Conservation (phyloP, 1,140 invertebrate genomes). For the Sipha flava region DNA sequence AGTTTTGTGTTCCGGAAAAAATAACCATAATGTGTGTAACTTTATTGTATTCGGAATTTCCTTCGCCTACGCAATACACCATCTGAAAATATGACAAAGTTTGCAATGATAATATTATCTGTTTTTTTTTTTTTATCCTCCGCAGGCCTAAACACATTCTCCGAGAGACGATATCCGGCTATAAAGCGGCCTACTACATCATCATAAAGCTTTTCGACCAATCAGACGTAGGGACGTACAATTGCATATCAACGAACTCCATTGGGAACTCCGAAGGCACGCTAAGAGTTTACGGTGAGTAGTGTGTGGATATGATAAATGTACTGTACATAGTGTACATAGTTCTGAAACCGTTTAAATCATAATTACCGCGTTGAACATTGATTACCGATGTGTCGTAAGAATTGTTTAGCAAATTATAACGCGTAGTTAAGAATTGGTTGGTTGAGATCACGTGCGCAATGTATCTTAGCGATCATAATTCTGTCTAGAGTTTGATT, state of each 20-base stretch:
- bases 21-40: neutral
- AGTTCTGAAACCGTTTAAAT: no score
- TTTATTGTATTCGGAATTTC: neutral
- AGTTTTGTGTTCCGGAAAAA: no score
- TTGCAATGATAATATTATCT: neutral
- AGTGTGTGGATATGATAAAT: no score
- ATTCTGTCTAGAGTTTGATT: no score
- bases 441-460: no score
- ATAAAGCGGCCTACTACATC: constrained; percentile 76
- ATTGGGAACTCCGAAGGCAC: constrained; percentile 76
- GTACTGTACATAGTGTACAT: no score
- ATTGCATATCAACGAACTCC: constrained; percentile 82
- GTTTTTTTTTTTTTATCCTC: constrained; percentile 7
- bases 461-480: no score
- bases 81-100: neutral
- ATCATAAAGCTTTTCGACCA: constrained; percentile 67
- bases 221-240: constrained; percentile 78
- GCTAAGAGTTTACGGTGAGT: constrained; percentile 72
- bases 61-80: no score
- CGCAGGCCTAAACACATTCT: constrained; percentile 72
- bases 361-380: no score
- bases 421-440: no score
- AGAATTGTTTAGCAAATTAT: no score
- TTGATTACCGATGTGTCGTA: no score
- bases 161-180: constrained; percentile 64